phyloP scores from a whole-genome alignment of 2,113 vertebrate species.

The Trematomus loennbergii region DNA sequence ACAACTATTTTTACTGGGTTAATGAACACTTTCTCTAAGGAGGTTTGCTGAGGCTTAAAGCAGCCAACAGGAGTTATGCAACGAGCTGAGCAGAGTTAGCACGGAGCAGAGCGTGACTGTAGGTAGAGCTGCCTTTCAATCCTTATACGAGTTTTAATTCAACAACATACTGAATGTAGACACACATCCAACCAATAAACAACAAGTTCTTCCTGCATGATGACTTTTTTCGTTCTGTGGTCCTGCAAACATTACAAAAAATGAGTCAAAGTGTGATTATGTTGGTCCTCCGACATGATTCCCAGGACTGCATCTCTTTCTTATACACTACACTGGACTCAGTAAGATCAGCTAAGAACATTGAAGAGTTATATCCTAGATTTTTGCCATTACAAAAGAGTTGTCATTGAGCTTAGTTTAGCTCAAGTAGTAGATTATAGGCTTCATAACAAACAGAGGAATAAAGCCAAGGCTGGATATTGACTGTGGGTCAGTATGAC shows the following conservation, averaged over 20 bases:
- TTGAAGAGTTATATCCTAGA: neutral
- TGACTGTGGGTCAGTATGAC: neutral
- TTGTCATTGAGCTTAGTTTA: neutral
- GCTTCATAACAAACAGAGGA: neutral
- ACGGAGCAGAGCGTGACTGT: slow-evolving; percentile 40
- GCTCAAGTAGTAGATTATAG: slow-evolving; percentile 6
- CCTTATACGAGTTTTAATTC: slow-evolving; percentile 40
- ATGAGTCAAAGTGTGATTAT: slow-evolving; percentile 6
- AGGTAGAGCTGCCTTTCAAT: slow-evolving; percentile 38
- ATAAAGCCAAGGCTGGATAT: slow-evolving; percentile 20
- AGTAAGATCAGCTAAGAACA: neutral
- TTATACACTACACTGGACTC: neutral
- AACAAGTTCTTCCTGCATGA: slow-evolving; percentile 30
- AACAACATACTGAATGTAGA: slow-evolving; percentile 20
- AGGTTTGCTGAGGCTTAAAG: slow-evolving; percentile 67
- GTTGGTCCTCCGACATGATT: slow-evolving; percentile 3
- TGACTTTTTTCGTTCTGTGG: slow-evolving; percentile 19
- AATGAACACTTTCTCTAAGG: slow-evolving; percentile 57
- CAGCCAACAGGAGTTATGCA: slow-evolving; percentile 67
- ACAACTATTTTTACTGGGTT: slow-evolving; percentile 41
- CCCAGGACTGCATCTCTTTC: neutral
- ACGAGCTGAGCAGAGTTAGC: slow-evolving; percentile 57
- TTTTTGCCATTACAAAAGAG: slow-evolving; percentile 8
- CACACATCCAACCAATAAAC: slow-evolving; percentile 28
- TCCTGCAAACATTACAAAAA: slow-evolving; percentile 47